Conservation (phyloP, 2,888 invertebrate genomes). For the Chaetoderma sp. region DNA sequence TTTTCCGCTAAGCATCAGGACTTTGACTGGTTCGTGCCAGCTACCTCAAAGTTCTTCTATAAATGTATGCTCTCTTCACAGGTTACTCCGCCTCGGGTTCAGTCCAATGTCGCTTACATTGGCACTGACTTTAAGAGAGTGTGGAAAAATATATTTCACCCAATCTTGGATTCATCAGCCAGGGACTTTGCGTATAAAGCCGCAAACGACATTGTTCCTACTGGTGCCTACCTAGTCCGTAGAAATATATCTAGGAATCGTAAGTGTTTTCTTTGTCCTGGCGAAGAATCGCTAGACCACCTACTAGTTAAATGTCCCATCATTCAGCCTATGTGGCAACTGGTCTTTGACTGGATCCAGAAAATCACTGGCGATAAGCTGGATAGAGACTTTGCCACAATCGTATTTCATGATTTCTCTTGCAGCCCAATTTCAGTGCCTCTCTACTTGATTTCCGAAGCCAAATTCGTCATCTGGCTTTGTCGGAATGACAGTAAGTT, state of each 20-base stretch:
- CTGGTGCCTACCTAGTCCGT: neutral
- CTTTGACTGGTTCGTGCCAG: neutral
- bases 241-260: neutral
- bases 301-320: slow-evolving; percentile 1
- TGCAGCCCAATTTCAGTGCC: no score
- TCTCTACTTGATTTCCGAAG: no score
- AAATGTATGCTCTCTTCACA: neutral
- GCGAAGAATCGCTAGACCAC: neutral
- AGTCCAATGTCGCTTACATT: no score
- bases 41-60: neutral
- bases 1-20: neutral
- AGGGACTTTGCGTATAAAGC: neutral
- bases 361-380: no score
- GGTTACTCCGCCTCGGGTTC: neutral
- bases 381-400: no score
- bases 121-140: neutral
- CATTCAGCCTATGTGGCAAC: no score
- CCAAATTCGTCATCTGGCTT: no score
- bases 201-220: neutral
- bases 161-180: neutral
- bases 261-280: neutral
- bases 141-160: neutral
- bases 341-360: no score
- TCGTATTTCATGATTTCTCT: no score
- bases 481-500: no score